Percentiles rank a stretch among this genome's conserved stretches.
phyloP scores from a whole-genome alignment of 2,888 invertebrate species.

The Caenorhabditis virilis region DNA sequence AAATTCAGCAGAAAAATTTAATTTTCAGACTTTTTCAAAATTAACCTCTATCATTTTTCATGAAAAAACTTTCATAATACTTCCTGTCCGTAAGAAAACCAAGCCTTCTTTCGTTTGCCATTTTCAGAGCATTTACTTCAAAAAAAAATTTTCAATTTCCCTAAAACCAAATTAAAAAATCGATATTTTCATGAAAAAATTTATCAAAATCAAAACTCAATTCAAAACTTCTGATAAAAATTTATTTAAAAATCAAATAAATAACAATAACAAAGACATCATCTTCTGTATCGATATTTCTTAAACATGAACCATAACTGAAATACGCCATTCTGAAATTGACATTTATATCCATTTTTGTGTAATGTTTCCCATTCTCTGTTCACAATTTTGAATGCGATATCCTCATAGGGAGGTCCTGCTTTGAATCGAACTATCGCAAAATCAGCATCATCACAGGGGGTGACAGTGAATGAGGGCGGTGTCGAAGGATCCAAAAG shows the following conservation, averaged over 20 bases:
- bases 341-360: slow-evolving; percentile 95
- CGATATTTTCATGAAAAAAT: background rate
- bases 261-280: slow-evolving; percentile 8
- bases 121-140: background rate
- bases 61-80: background rate
- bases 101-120: background rate
- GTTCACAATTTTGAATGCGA: slow-evolving; percentile 76
- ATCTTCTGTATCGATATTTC: slow-evolving; percentile 86
- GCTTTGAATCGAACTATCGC: slow-evolving; percentile 87
- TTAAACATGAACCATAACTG: slow-evolving; percentile 99
- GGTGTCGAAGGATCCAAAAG: slow-evolving; percentile 89
- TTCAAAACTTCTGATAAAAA: background rate
- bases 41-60: background rate
- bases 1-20: no score
- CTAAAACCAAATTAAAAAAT: background rate
- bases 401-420: slow-evolving; percentile 94
- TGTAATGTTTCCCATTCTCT: slow-evolving; percentile 93
- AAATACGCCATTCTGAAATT: slow-evolving; percentile 99
- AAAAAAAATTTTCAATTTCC: background rate
- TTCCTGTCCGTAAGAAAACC: background rate
- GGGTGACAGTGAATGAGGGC: slow-evolving; percentile 84
- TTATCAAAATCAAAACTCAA: background rate
- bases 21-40: background rate
- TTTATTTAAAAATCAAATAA: slow-evolving; percentile 5
- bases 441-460: slow-evolving; percentile 85